Evolutionary conservation across 2,888 invertebrate genomes (phyloP), one percentile per base, ranked within the genome.

Genomic region (Gnatocerus cornutus): DNA sequence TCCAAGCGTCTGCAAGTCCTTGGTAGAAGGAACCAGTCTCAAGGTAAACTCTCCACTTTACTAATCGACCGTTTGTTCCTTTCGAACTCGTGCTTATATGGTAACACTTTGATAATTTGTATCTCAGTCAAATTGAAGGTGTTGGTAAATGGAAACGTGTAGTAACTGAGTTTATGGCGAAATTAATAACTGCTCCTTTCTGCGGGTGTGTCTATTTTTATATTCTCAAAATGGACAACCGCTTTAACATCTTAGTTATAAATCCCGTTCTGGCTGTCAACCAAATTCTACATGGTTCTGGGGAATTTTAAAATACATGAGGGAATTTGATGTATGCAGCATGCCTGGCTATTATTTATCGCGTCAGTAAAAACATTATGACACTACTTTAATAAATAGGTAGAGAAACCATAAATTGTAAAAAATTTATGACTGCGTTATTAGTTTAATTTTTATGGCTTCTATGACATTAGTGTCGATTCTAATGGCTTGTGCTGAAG

Each of bases 381-480:
- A 30, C 33, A 52, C 12, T 52, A 29, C 7, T 50, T 50, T 50
- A 29, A 52, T 33, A 30, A 16, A 55, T 37, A 55, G 29, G 55
- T 55, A 30, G 33, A 21, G 55, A 16, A 16, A 55, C 52, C 16
- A 55, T 55, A 55, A 55, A 39, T 39, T 55, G 37, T 37, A 55
- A 55, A 52, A 52, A 30, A 52, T 33, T 52, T 52, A 52, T 39
- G 21, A 10, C 10, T 14, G 8, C 37, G 16, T 16, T 39, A 55
- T 55, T 55, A 39, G 37, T 37, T 55, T 55, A 55, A 55, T 55
- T 55, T 55, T 55, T 39, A 55, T 39, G 14, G 39, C 5, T 56
- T 56, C n/a, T 56, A 56, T 56, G 27, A 27, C 43, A 12, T 29
- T 43, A 41, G 7, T 41, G 56, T 56, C 41, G 56, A 56, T 41